A percentile compares a stretch with the other conserved stretches of the same genome.
phyloP scores from a whole-genome alignment of 2,113 vertebrate species.

The Chlorodrepanis virens region DNA sequence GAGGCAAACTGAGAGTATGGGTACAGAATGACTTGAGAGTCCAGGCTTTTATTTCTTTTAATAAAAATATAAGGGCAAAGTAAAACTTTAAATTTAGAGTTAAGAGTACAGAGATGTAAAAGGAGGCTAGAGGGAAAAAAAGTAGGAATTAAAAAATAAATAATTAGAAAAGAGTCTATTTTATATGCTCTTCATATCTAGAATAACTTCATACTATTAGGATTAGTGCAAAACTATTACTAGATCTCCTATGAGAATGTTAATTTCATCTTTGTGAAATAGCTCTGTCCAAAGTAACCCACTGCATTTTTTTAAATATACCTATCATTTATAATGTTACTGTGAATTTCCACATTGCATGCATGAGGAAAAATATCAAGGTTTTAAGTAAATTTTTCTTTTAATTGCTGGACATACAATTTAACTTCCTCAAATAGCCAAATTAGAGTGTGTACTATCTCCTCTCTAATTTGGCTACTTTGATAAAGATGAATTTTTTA shows the following conservation, averaged over 20 bases:
- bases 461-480: not conserved
- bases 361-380: not conserved
- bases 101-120: not conserved
- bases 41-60: not conserved
- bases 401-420: not conserved
- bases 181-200: not conserved
- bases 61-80: not conserved
- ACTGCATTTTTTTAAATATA: not conserved
- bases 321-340: not conserved
- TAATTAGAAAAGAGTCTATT: not conserved
- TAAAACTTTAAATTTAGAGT: not conserved
- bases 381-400: not conserved
- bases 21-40: not conserved
- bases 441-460: fast-evolving
- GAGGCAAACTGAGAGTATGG: not conserved
- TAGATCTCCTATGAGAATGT: not conserved
- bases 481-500: not conserved
- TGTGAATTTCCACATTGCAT: not conserved
- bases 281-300: not conserved
- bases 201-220: not conserved
- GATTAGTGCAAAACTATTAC: not conserved
- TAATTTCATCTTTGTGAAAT: not conserved
- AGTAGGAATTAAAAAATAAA: not conserved
- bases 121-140: not conserved
- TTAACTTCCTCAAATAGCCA: not conserved